phyloP scores from a whole-genome alignment of 2,797 vertebrate species.

The Alfaro cultratus region DNA sequence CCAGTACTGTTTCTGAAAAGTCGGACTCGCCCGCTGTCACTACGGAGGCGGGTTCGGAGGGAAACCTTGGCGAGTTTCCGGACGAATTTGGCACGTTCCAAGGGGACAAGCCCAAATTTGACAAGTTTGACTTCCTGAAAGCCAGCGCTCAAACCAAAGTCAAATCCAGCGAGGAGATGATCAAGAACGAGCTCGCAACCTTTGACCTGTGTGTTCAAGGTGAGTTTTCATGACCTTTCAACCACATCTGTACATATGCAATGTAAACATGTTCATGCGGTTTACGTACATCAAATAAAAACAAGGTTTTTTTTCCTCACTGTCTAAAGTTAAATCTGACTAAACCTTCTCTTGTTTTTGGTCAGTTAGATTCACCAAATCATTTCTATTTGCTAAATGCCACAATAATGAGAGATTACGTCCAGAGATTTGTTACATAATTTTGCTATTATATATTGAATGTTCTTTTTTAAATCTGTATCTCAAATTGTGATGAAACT shows the following conservation, averaged over 20 bases:
- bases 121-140: slow-evolving; percentile 97
- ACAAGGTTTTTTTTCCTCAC: neutral
- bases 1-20: slow-evolving; percentile 78
- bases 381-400: neutral
- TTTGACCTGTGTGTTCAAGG: slow-evolving; percentile 98
- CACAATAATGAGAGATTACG: neutral
- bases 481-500: no score
- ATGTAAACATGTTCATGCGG: no score
- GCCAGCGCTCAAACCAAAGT: slow-evolving; percentile 93
- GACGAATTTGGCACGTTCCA: slow-evolving; percentile 95
- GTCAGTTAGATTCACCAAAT: no score
- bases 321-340: neutral
- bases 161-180: slow-evolving; percentile 99
- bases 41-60: slow-evolving; percentile 54
- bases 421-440: neutral
- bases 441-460: no score
- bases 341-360: no score
- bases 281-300: neutral
- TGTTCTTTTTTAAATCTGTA: no score
- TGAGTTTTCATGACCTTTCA: slow-evolving; percentile 70
- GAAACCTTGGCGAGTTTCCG: slow-evolving; percentile 73
- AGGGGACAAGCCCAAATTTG: slow-evolving; percentile 95
- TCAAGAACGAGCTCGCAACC: slow-evolving; percentile 94
- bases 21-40: slow-evolving; percentile 70
- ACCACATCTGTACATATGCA: neutral